Base-by-base conservation (phyloP, 2,888 invertebrate genomes). In the Diarsia rubi region DNA sequence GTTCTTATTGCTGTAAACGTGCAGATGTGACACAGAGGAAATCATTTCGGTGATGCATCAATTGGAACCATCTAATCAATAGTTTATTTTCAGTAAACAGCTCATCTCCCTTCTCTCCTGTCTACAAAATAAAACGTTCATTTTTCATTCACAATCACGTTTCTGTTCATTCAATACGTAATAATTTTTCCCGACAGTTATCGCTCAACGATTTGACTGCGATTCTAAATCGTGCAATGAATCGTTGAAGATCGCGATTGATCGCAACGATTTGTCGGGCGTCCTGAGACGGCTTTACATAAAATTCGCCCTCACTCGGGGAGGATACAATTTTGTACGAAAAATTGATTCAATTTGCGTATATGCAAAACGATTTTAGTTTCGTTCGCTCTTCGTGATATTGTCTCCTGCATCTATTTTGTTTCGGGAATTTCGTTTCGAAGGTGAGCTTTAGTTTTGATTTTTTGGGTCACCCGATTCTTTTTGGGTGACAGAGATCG, bases 261-360 rank as follows among this genome's bases (percentile, higher is more conserved):
- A 91, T 90, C 85, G 87, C 78, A 69, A 44, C 89, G 79, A 92
- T 92, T 91, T 90, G 88, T 91, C 89, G 90, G 77, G 37, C 81
- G 86, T 78, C 83, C 86, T 75, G 76, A 77, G 75, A 84, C 82
- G 86, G 89, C 90, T 88, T 89, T 88, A 89, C 87, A 75, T 80
- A 78, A 82, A 81, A 81, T 79, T 79, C 82, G 76, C 79, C 77
- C 81, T 72, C 76, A 75, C 78, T 82, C 67, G 70, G 78, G 71
- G 87, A 89, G 89, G 89, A 92, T 92, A 93, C 91, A 93, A 93
- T 93, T 94, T 91, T 90, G 88, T 88, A 84, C 89, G 93, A 93
- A 92, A 93, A 94, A 94, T 93, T 93, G 92, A 94, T 94, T 94
- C 94, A 92, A 94, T 94, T 94, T 93, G 91, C 91, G 90, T 91